These are phyloP conservation scores for Calyptommatus sinebrachiatus DNA, from an alignment of 2,113 vertebrate species.

Conservation along the genomic window DNA sequence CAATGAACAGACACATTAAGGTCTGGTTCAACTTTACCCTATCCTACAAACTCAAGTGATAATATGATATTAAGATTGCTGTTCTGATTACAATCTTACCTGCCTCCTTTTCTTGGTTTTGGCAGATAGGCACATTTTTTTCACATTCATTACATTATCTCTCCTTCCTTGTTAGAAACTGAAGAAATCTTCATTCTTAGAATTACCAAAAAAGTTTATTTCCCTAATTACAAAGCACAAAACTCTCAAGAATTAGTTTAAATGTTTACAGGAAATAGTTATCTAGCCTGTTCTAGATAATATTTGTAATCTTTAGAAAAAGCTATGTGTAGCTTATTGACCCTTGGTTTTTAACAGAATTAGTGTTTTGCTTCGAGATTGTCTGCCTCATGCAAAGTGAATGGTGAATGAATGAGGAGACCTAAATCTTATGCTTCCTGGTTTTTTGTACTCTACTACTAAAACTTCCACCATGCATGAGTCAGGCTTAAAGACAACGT, in stretches of 20 bases:
- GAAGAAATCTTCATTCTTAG: neutral
- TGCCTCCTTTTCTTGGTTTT: neutral
- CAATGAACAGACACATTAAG: conserved; percentile 98
- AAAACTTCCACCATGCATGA: neutral
- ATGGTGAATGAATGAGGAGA: neutral
- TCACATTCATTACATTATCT: neutral
- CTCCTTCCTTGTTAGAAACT: too few relatives aligned
- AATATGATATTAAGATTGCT: neutral
- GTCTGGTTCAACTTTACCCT: conserved; percentile 64
- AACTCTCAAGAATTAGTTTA: too few relatives aligned
- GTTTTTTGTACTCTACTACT: neutral
- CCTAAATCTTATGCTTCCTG: neutral
- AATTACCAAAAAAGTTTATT: neutral
- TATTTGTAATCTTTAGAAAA: too few relatives aligned
- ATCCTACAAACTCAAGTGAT: neutral
- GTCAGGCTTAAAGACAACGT: too few relatives aligned
- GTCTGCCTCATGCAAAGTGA: neutral
- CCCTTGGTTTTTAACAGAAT: too few relatives aligned
- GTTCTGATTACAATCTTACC: too few relatives aligned
- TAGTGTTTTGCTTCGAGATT: neutral
- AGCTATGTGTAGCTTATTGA: too few relatives aligned
- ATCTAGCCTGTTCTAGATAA: too few relatives aligned
- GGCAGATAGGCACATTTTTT: neutral
- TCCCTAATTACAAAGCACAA: too few relatives aligned
- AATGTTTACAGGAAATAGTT: too few relatives aligned